Evolutionary conservation across 2,888 invertebrate species (phyloP), one percentile per base, ranked within the genome.

Genomic region (Uloborus plumipes): DNA sequence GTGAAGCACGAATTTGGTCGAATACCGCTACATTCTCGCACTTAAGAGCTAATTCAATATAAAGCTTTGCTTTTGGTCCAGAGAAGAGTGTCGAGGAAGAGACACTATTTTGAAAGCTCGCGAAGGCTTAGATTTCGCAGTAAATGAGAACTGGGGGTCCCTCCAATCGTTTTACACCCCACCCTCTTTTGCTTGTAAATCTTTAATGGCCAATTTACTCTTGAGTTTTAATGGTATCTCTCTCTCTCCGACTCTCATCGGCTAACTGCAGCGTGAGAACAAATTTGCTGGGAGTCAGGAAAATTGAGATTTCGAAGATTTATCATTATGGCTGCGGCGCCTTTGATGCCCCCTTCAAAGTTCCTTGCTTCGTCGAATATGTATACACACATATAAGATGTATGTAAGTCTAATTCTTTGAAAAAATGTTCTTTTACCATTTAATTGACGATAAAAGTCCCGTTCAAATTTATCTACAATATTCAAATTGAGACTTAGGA

Each of bases 251-350:
- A 39, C 39, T 39, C 31, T 80, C 73, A 80, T 80, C 80, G 58
- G 70, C 70, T 74, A 64, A 59, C 69, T 70, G 74, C 47, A 49
- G 70, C 31, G 74, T 55, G 74, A 62, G 74, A 81, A 75, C 80
- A 75, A 75, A 74, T 81, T 81, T 69, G 80, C 61, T 73, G 58
- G 22, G 53, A 67, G 73, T 49, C 49, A 39, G 58, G 74, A 70
- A 81, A 81, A 81, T 81, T 75, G 70, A 74, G 80, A 74, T 58
- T 81, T 59, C 31, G n/a, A 64, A 74, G 74, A 81, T 81, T 81
- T 81, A 81, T 81, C 74, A 81, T 81, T 81, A 81, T 81, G 70
- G 69, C 69, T 75, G 16, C 22, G 49, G n/a, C 51, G 66, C n/a
- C 51, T 20, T 66, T 66, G 26, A 66, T 66, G 18, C 47, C 18